Conservation (phyloP, 2,113 vertebrate species). For the Campylomormyrus numenius region DNA sequence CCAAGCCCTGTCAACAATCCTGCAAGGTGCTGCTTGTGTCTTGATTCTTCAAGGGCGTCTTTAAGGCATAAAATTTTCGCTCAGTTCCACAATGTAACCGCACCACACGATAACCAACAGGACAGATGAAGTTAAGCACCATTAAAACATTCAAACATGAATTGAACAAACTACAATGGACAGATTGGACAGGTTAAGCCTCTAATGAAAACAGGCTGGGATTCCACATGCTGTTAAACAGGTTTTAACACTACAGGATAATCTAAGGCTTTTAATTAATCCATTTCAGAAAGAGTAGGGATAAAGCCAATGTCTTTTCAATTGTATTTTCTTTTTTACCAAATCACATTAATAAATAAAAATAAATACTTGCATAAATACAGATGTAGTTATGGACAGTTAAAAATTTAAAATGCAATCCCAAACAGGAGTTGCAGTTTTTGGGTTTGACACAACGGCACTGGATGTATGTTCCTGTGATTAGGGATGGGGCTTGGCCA, state of each 20-base stretch:
- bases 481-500: neutral
- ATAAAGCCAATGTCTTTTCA: conserved; percentile 50
- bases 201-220: neutral
- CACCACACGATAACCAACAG: neutral
- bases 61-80: conserved; percentile 16
- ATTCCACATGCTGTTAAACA: conserved; percentile 11
- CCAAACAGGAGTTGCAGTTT: conserved; percentile 27
- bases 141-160: conserved; percentile 14
- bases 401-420: conserved; percentile 29
- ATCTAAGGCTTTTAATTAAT: conserved; percentile 48
- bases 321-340: conserved; percentile 31
- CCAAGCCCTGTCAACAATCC: neutral
- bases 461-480: neutral
- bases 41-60: neutral
- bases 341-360: conserved; percentile 39
- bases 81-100: neutral
- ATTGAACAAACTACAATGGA: neutral
- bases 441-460: conserved; percentile 18
- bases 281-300: conserved; percentile 28
- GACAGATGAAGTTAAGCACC: neutral
- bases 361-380: conserved; percentile 57
- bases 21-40: neutral
- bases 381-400: conserved; percentile 28
- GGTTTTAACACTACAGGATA: conserved; percentile 37
- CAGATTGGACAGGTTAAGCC: neutral